phyloP scores from a whole-genome alignment of 2,797 vertebrate genomes.

The Eospalax fontanierii region DNA sequence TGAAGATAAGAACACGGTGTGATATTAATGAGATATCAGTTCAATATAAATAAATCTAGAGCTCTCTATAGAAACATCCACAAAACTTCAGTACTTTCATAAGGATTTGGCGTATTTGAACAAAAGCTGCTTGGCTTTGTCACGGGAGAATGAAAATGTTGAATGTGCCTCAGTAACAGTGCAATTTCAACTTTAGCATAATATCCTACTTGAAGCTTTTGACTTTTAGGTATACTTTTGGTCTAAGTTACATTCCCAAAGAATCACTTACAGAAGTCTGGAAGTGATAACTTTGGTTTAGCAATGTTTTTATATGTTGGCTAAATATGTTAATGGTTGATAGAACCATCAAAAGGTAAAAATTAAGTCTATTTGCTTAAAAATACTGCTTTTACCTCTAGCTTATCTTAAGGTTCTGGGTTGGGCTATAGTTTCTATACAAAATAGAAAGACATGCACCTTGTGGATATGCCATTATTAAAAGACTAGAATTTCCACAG shows the following conservation, averaged over 20 bases:
- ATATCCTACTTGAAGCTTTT: conserved; percentile 46
- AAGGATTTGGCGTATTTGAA: conserved; percentile 84
- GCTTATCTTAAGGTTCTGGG: not conserved
- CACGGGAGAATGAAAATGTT: conserved; percentile 79
- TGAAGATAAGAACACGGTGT: conserved; percentile 87
- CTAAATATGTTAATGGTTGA: not conserved
- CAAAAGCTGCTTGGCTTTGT: conserved; percentile 83
- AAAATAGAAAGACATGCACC: not conserved
- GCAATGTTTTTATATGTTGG: not conserved
- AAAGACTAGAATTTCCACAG: not conserved
- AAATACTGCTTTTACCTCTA: not conserved
- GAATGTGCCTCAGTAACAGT: conserved; percentile 71
- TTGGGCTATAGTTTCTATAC: not conserved
- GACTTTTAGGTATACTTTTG: conserved; percentile 17
- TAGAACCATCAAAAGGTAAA: not conserved
- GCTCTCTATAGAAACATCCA: conserved; percentile 87
- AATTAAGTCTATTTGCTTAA: not conserved
- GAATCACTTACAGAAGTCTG: not conserved
- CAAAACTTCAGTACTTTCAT: conserved; percentile 82
- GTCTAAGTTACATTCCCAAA: not conserved
- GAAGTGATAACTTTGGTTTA: not conserved
- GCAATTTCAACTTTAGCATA: conserved; percentile 52
- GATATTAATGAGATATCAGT: conserved; percentile 87
- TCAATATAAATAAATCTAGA: conserved; percentile 88
- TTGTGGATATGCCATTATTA: not conserved